Percentiles rank a stretch among this genome's conserved stretches.
These are phyloP conservation scores for Sula dactylatra DNA, from an alignment of 2,113 vertebrate species.

Conservation along the genomic window DNA sequence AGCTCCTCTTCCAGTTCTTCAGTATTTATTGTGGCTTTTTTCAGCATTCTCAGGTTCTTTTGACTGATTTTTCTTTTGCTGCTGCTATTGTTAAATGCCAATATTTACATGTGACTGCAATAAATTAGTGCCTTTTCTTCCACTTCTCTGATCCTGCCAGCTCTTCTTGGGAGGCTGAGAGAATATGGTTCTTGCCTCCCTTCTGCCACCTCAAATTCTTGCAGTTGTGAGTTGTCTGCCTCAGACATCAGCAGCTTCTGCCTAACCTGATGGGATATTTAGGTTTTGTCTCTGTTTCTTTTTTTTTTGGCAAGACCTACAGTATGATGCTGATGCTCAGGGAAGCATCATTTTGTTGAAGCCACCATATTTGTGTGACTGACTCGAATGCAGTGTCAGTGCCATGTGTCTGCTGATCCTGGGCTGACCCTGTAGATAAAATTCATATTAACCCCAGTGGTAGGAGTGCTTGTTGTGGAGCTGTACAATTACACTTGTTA, in stretches of 20 bases:
- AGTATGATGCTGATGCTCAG: neutral
- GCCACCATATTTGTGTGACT: rapidly evolving
- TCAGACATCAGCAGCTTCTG: neutral
- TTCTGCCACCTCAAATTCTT: neutral
- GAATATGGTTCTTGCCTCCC: neutral
- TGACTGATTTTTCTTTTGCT: slow-evolving; percentile 35
- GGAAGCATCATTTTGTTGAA: neutral
- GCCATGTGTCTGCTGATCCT: neutral
- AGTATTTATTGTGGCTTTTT: slow-evolving; percentile 50
- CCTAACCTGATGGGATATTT: neutral
- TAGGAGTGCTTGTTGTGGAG: neutral
- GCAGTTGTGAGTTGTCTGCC: neutral
- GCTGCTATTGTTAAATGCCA: slow-evolving; percentile 29
- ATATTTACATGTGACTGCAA: slow-evolving; percentile 18
- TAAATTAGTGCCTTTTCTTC: slow-evolving; percentile 21
- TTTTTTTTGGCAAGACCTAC: neutral
- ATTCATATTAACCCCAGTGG: rapidly evolving
- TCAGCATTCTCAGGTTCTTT: slow-evolving; percentile 47
- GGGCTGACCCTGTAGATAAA: neutral
- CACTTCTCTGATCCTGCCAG: neutral
- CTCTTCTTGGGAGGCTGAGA: slow-evolving; percentile 4
- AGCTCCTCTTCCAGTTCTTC: slow-evolving; percentile 25
- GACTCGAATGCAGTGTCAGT: rapidly evolving
- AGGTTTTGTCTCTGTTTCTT: neutral
- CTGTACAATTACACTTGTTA: neutral